phyloP scores from a whole-genome alignment of 2,888 invertebrate genomes.

The Oligia strigilis region DNA sequence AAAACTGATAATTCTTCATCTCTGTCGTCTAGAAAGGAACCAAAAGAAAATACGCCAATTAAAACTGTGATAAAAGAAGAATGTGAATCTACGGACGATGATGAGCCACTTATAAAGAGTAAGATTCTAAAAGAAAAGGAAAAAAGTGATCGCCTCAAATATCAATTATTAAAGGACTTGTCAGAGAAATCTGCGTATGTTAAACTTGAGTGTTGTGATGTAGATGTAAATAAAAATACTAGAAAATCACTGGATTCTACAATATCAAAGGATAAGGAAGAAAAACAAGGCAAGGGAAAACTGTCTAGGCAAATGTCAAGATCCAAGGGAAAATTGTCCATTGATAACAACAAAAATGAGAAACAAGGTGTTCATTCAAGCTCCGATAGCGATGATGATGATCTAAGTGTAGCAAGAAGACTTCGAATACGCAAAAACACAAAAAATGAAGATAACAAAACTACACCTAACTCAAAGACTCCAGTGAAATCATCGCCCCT shows the following conservation, averaged over 20 bases:
- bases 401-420: conserved; percentile 84
- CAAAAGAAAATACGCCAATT: conserved; percentile 70
- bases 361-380: conserved; percentile 78
- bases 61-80: conserved; percentile 82
- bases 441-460: conserved; percentile 85
- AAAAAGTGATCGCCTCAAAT: conserved; percentile 81
- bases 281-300: conserved; percentile 79
- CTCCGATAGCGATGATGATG: conserved; percentile 86
- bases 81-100: conserved; percentile 84
- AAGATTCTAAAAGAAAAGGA: conserved; percentile 85
- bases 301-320: conserved; percentile 74
- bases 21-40: conserved; percentile 72
- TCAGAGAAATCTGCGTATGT: conserved; percentile 88
- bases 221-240: conserved; percentile 83
- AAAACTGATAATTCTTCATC: conserved; percentile 66
- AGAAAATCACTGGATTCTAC: conserved; percentile 82
- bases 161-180: conserved; percentile 85
- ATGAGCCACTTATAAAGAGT: conserved; percentile 81
- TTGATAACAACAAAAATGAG: conserved; percentile 81
- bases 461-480: conserved; percentile 73
- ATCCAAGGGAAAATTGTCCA: conserved; percentile 79
- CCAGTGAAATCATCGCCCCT: conserved; percentile 80
- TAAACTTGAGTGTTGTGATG: conserved; percentile 88
- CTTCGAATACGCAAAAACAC: conserved; percentile 86
- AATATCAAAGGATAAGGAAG: conserved; percentile 78